Evolutionary conservation across 2,888 invertebrate species (phyloP).

Genomic region (Clivina fossor): DNA sequence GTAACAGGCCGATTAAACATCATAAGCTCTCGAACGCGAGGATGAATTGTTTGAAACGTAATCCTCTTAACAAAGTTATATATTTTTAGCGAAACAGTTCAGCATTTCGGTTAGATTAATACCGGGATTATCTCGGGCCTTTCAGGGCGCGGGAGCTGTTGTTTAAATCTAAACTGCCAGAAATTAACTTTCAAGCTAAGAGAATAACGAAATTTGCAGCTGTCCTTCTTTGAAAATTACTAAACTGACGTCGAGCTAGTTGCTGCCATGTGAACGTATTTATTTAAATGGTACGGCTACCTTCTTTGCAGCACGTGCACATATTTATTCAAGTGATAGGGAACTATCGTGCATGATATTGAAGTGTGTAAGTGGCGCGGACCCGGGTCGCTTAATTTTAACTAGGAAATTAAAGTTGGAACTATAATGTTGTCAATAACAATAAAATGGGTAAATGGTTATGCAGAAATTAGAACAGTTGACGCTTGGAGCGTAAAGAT

Average conservation of each 20-base stretch:
- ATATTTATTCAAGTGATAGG: no score
- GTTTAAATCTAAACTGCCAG: slow-evolving; percentile 27
- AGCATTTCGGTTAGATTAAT: slow-evolving; percentile 32
- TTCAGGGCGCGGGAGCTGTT: slow-evolving; percentile 7
- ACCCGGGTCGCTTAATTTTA: no score
- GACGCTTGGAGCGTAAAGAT: no score
- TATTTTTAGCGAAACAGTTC: slow-evolving; percentile 30
- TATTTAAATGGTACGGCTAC: no score
- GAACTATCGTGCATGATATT: no score
- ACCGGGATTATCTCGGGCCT: slow-evolving; percentile 30
- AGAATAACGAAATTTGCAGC: neutral
- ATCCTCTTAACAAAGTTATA: slow-evolving; percentile 33
- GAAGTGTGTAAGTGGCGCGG: no score
- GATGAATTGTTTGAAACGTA: slow-evolving; percentile 31
- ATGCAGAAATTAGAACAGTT: no score
- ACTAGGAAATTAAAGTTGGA: no score
- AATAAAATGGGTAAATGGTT: no score
- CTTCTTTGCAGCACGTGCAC: no score
- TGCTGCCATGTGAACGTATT: no score
- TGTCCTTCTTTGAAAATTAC: slow-evolving; percentile 12
- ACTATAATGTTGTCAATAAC: no score
- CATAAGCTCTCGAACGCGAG: slow-evolving; percentile 29
- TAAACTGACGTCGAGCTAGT: slow-evolving; percentile 7
- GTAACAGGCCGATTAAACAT: slow-evolving; percentile 31
- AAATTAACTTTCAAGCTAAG: slow-evolving; percentile 15